A percentile compares a stretch with the other conserved stretches of the same genome.
These are phyloP conservation scores for Alauda arvensis DNA, from an alignment of 2,797 vertebrate species.

Conservation along the genomic window DNA sequence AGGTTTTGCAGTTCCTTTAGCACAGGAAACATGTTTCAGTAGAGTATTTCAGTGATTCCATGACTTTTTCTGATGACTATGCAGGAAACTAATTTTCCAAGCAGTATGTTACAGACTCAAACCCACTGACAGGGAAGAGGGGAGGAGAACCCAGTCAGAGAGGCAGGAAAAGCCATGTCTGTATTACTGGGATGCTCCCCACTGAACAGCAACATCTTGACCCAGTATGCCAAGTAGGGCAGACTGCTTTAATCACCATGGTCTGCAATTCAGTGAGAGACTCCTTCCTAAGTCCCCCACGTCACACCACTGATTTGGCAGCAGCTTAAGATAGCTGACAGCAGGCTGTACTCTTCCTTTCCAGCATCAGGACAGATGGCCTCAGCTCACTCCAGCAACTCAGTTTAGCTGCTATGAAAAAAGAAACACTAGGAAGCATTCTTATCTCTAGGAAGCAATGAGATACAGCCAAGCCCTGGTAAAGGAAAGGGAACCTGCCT, in stretches of 20 bases:
- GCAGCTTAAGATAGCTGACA: constrained; percentile 22
- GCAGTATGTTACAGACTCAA: not conserved
- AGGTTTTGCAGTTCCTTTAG: constrained; percentile 30
- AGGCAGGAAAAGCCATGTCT: not conserved
- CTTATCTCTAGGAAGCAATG: not conserved
- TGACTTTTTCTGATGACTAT: not conserved
- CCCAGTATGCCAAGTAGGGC: constrained; percentile 12
- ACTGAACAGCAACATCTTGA: not conserved
- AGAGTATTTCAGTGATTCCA: not conserved
- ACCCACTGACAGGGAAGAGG: not conserved
- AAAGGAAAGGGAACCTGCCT: not conserved
- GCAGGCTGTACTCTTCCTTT: constrained; percentile 35
- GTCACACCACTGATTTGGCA: constrained; percentile 25
- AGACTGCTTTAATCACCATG: not conserved
- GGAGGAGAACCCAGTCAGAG: not conserved
- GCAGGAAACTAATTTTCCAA: constrained; percentile 5
- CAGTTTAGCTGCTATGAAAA: not conserved
- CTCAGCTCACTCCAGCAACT: not conserved
- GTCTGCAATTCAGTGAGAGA: not conserved
- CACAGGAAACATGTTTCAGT: constrained; percentile 18
- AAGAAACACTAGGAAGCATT: constrained; percentile 4
- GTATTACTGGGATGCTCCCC: not conserved
- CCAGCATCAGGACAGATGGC: constrained; percentile 38
- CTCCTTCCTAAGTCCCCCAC: constrained; percentile 3
- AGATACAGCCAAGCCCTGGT: not conserved